Evolutionary conservation across 2,888 invertebrate species (phyloP), one percentile per base, ranked within the genome.

Genomic region (Aphidius colemani): DNA sequence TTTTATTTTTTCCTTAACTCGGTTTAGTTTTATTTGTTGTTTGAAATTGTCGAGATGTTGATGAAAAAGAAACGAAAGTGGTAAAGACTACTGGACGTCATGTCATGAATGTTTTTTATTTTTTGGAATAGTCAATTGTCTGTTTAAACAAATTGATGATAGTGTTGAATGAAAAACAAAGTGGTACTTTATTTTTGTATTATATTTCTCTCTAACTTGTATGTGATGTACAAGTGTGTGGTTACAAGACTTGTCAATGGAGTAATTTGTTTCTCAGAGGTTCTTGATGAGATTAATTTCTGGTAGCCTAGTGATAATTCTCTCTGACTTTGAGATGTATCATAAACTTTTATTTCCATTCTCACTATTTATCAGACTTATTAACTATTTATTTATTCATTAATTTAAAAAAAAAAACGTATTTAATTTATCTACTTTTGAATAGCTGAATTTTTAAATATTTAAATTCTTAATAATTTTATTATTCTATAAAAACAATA

Each of bases 311-410:
- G 30, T 30, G 30, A 30, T 30, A 30, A 30, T 5, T 30, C 30
- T 30, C 5, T 5, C 5, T 30, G 30, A 30, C 30, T 30, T 30
- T 30, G 30, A 5, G 3, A 30, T 30, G 30, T 30, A 30, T 78
- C 79, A 77, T 79, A 79, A 79, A 79, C 75, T 76, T 78, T 78
- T 75, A 76, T 77, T 76, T 79, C 76, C 79, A 76, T 41, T 79
- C 76, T 77, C 76, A 79, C 77, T 78, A 76, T 41, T 79, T 75
- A 75, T 69, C 70, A 73, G 76, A 73, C 71, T 70, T 69, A 72
- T 75, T 76, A 75, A 72, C 74, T 72, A 64, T 61, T 66, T 61
- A 58, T 50, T 67, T 63, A 59, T 49, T 59, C 60, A 59, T 65
- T 65, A 64, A 7, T 49, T 13, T 49, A 7, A 49, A 49, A n/a